phyloP scores from a whole-genome alignment of 1,140 invertebrate species.

The Limonius californicus region DNA sequence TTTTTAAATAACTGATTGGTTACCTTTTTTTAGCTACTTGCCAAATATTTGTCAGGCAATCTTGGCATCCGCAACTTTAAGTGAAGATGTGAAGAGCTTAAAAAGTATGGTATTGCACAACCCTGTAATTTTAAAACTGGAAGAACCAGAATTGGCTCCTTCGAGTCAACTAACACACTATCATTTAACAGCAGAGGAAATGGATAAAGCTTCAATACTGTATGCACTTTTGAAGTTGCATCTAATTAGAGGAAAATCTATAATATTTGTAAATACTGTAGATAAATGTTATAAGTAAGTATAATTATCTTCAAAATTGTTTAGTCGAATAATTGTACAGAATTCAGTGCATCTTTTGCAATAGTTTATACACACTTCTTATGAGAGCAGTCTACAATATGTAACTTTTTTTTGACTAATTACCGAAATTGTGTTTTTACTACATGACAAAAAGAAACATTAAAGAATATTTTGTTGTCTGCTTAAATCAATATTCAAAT shows the following conservation, averaged over 20 bases:
- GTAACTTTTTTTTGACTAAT: too few relatives aligned
- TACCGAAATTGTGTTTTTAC: too few relatives aligned
- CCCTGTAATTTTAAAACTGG: conserved; percentile 87
- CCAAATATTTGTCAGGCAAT: conserved; percentile 84
- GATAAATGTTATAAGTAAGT: conserved; percentile 93
- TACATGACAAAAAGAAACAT: too few relatives aligned
- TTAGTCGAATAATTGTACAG: too few relatives aligned
- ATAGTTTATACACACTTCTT: too few relatives aligned
- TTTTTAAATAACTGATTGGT: too few relatives aligned
- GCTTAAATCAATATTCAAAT: too few relatives aligned
- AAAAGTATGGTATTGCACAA: conserved; percentile 94
- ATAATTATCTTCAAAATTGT: too few relatives aligned
- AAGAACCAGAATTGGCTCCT: conserved; percentile 91
- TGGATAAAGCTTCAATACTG: conserved; percentile 92
- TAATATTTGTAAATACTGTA: conserved; percentile 96
- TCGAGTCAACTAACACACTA: conserved; percentile 87
- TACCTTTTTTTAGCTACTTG: conserved; percentile 56
- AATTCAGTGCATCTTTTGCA: too few relatives aligned
- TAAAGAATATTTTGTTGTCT: too few relatives aligned
- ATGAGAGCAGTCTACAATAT: too few relatives aligned
- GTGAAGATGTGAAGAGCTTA: conserved; percentile 85
- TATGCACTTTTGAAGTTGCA: conserved; percentile 92
- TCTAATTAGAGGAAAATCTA: conserved; percentile 90
- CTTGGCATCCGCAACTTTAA: conserved; percentile 94
- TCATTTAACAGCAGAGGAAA: conserved; percentile 84